phyloP scores from a whole-genome alignment of 2,888 invertebrate genomes.

The Drosophila atripex region DNA sequence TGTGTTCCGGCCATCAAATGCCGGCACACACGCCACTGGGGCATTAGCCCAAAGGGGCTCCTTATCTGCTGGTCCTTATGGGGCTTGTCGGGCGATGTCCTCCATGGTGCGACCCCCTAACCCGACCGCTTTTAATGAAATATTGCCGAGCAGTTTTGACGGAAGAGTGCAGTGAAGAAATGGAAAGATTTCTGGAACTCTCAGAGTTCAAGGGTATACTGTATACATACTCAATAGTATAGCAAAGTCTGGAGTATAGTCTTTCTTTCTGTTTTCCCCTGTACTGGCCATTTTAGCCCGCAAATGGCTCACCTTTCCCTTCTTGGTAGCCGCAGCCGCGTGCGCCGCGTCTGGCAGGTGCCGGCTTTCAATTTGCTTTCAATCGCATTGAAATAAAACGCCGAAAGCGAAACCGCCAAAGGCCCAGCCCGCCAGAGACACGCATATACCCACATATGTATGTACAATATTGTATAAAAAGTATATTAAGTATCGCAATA shows the following conservation, averaged over 20 bases:
- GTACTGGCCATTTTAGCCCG: too few species aligned
- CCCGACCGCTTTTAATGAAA: conserved; percentile 63
- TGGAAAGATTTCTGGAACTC: too few species aligned
- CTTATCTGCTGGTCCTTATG: conserved; percentile 31
- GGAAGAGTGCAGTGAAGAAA: too few species aligned
- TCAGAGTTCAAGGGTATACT: too few species aligned
- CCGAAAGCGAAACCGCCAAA: conserved; percentile 55
- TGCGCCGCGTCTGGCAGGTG: conserved; percentile 44
- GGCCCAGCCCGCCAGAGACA: conserved; percentile 15
- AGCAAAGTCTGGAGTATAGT: too few species aligned
- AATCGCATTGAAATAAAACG: conserved; percentile 59
- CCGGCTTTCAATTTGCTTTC: conserved; percentile 63
- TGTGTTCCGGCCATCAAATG: conserved; percentile 63
- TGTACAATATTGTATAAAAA: neutral
- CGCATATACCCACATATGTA: conserved; percentile 1
- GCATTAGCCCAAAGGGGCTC: conserved; percentile 60
- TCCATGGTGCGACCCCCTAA: too few species aligned
- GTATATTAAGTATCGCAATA: neutral
- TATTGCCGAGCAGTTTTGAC: too few species aligned
- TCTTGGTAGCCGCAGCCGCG: too few species aligned
- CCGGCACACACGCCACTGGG: conserved; percentile 60
- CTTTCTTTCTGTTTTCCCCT: neutral
- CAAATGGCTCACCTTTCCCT: conserved; percentile 10
- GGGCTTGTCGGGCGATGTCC: too few species aligned
- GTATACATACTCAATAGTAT: too few species aligned